These are phyloP conservation scores for Dascyllus trimaculatus DNA, from an alignment of 2,113 vertebrate species.

Conservation along the genomic window DNA sequence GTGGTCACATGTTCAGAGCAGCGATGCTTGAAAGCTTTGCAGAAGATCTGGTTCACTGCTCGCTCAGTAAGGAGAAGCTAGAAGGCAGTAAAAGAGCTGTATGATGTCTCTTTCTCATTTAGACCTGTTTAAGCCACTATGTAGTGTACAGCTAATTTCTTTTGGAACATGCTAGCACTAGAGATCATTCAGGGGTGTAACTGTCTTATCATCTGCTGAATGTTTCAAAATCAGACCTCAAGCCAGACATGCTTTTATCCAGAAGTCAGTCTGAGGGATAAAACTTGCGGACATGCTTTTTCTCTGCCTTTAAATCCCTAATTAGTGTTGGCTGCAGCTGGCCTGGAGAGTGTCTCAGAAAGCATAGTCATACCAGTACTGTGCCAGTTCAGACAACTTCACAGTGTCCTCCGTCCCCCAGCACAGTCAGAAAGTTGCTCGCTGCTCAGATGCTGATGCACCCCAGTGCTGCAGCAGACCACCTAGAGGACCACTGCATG, in stretches of 20 bases:
- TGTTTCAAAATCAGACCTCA: slow-evolving; percentile 19
- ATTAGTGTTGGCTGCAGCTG: slow-evolving; percentile 38
- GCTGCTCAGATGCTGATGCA: not conserved
- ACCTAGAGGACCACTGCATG: slow-evolving; percentile 36
- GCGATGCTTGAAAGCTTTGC: slow-evolving; percentile 16
- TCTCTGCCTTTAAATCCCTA: slow-evolving; percentile 42
- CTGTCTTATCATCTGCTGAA: too few relatives aligned
- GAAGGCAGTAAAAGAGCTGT: slow-evolving; percentile 19
- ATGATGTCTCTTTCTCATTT: slow-evolving; percentile 23
- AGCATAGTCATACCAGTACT: slow-evolving; percentile 1
- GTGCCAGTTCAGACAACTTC: too few relatives aligned
- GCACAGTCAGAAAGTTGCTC: not conserved
- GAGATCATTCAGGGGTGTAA: too few relatives aligned
- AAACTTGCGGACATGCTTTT: slow-evolving; percentile 26
- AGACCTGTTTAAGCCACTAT: not conserved
- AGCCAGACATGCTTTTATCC: slow-evolving; percentile 33
- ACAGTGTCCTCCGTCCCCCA: not conserved
- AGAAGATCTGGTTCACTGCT: slow-evolving; percentile 44
- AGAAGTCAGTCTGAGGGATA: slow-evolving; percentile 12
- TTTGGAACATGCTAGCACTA: not conserved
- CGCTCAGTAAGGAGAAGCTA: slow-evolving; percentile 21
- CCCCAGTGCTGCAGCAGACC: slow-evolving; percentile 36
- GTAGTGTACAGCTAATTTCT: not conserved
- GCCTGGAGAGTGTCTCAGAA: slow-evolving; percentile 35
- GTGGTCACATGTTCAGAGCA: slow-evolving; percentile 30